Conservation (phyloP, 2,888 invertebrate genomes). For the Synanthedon andrenaeformis region DNA sequence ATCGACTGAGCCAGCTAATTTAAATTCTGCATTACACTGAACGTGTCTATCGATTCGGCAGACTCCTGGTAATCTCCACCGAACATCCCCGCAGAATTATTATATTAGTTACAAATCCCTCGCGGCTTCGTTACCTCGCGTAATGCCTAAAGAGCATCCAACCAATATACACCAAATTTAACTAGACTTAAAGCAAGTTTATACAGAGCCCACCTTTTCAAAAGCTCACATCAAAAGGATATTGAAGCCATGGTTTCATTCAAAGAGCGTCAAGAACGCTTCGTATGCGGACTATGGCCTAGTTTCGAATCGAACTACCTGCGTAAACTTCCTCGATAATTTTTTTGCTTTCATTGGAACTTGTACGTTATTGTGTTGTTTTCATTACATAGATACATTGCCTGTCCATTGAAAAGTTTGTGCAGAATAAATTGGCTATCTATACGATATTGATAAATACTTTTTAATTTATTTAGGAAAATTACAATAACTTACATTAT, state of each 20-base stretch:
- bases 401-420: no score
- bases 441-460: no score
- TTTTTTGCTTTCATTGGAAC: conserved; percentile 10
- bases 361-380: conserved; percentile 2
- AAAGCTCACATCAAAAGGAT: conserved; percentile 12
- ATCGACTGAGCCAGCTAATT: conserved; percentile 5
- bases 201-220: conserved; percentile 7
- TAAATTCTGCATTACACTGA: conserved; percentile 8
- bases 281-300: conserved; percentile 12
- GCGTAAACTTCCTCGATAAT: conserved; percentile 14
- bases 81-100: conserved; percentile 25
- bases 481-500: no score
- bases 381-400: no score
- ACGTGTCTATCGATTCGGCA: conserved; percentile 5
- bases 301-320: conserved; percentile 17
- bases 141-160: conserved; percentile 11
- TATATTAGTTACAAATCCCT: conserved; percentile 30
- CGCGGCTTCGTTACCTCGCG: conserved; percentile 20
- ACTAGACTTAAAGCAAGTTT: conserved; percentile 4
- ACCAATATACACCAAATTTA: conserved; percentile 5
- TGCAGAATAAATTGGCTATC: no score
- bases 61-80: conserved; percentile 18
- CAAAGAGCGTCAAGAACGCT: conserved; percentile 1
- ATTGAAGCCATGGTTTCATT: conserved; percentile 4
- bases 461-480: no score